A percentile compares a stretch with the other conserved stretches of the same genome.
Evolutionary conservation across 2,888 invertebrate genomes (phyloP).

Genomic region (Anthoptus insignis): DNA sequence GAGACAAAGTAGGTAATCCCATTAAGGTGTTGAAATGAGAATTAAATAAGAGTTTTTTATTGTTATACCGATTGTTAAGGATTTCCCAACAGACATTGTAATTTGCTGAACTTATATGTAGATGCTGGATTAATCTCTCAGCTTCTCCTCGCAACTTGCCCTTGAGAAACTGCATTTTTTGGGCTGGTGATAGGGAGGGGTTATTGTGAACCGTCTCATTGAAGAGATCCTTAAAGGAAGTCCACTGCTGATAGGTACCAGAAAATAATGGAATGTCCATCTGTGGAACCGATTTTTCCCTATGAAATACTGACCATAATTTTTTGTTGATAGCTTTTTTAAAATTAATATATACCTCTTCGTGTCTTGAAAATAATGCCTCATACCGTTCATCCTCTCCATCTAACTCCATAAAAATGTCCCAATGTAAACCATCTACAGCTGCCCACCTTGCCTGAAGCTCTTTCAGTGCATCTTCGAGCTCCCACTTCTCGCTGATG

Average conservation of each 20-base stretch:
- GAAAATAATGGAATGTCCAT: not conserved
- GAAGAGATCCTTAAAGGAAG: not conserved
- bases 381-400: not conserved
- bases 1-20: not conserved
- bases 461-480: too few species aligned
- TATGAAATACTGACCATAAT: not conserved
- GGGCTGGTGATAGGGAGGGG: not conserved
- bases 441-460: not conserved
- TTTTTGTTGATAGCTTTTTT: not conserved
- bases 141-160: not conserved
- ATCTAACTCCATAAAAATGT: not conserved
- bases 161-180: not conserved
- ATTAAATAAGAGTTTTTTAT: not conserved
- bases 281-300: not conserved
- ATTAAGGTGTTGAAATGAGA: not conserved
- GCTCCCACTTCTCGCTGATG: not conserved
- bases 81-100: not conserved
- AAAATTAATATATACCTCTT: too few species aligned
- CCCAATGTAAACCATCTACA: not conserved
- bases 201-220: not conserved
- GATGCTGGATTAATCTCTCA: not conserved
- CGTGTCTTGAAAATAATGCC: too few species aligned
- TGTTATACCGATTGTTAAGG: not conserved
- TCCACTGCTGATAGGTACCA: not conserved
- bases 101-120: not conserved